phyloP scores from a whole-genome alignment of 2,888 invertebrate species.

The Bursaphelenchus okinawaensis region DNA sequence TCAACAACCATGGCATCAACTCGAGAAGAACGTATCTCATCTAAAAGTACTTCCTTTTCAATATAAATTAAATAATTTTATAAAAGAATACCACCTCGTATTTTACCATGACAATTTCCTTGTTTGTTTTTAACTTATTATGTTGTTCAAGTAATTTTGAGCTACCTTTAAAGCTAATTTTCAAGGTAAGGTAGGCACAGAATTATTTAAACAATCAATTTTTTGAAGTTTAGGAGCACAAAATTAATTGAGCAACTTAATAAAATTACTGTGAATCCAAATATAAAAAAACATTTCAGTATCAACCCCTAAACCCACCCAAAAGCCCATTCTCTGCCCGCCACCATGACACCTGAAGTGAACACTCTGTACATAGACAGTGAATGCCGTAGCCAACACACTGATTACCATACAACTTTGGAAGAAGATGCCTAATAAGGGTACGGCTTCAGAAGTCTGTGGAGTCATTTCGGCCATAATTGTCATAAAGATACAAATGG shows the following conservation, averaged over 20 bases:
- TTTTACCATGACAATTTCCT: no score
- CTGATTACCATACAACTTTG: conserved; percentile 51
- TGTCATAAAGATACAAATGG: conserved; percentile 50
- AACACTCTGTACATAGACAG: conserved; percentile 49
- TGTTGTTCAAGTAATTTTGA: no score
- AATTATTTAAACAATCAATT: no score
- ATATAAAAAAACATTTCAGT: conserved; percentile 10
- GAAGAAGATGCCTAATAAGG: conserved; percentile 46
- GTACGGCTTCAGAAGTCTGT: conserved; percentile 49
- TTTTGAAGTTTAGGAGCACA: no score
- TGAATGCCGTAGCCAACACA: conserved; percentile 45
- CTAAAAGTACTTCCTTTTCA: no score
- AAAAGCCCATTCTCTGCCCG: conserved; percentile 43
- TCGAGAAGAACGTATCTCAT: conserved; percentile 47
- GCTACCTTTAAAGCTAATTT: no score
- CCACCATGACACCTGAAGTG: conserved; percentile 43
- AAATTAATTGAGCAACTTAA: no score
- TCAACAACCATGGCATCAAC: conserved; percentile 44
- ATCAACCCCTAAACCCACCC: conserved; percentile 30
- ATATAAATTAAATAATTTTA: no score
- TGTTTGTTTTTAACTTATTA: no score
- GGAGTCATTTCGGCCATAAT: conserved; percentile 50
- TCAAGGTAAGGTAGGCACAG: not conserved
- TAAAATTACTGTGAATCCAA: not conserved
- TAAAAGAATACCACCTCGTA: no score